Percentiles rank a stretch among this genome's conserved stretches.
These are phyloP conservation scores for Tenebrio molitor DNA, from an alignment of 1,140 invertebrate species.

Conservation along the genomic window DNA sequence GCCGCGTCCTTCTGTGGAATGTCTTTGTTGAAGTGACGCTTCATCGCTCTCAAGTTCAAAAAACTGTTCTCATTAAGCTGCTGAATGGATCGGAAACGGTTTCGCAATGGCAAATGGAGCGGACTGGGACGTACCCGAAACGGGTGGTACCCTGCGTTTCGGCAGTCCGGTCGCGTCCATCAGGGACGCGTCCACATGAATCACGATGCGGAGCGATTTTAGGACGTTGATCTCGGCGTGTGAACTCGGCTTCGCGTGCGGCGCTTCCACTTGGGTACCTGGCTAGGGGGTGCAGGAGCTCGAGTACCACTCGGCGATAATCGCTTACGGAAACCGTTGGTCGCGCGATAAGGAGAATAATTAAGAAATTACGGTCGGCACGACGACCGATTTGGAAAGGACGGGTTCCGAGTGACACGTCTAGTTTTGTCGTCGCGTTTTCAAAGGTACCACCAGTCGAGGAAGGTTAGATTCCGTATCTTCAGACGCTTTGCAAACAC, in stretches of 20 bases:
- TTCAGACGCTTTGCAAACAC: no score
- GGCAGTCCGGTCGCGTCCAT: neutral
- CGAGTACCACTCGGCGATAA: no score
- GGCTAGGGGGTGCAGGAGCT: no score
- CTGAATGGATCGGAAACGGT: neutral
- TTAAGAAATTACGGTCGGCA: constrained; percentile 10
- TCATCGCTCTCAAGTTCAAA: neutral
- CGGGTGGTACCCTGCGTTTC: neutral
- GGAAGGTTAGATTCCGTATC: no score
- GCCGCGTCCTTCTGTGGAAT: constrained; percentile 36
- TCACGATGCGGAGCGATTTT: no score
- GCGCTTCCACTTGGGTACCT: no score
- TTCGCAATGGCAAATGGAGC: neutral
- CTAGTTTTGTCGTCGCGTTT: neutral
- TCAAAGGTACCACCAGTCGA: no score
- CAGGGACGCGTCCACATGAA: no score
- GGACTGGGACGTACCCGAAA: neutral
- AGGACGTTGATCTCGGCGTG: no score
- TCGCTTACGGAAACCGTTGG: no score
- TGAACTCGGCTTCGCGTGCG: no score
- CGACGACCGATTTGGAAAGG: constrained; percentile 6
- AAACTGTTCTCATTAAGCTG: neutral
- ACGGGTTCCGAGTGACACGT: constrained; percentile 3
- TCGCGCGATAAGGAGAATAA: no score
- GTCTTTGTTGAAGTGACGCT: constrained; percentile 1